Conservation (phyloP, 2,797 vertebrate species). For the Schizothorax lantsangensis region DNA sequence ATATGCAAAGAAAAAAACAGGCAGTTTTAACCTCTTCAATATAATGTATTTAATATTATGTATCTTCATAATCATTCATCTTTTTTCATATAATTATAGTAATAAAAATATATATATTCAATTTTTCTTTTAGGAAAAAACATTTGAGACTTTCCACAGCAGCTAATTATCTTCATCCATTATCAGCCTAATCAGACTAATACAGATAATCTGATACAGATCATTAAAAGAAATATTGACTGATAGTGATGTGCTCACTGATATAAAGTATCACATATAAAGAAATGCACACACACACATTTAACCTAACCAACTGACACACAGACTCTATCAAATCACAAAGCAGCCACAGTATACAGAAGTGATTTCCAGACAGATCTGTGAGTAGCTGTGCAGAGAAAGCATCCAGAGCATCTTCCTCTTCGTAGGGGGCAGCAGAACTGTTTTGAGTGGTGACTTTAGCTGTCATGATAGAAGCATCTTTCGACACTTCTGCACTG, state of each 20-base stretch:
- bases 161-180: background rate
- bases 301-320: background rate
- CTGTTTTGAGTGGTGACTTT: background rate
- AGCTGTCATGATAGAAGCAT: constrained; percentile 53
- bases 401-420: constrained; percentile 41
- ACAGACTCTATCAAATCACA: background rate
- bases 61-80: background rate
- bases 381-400: background rate
- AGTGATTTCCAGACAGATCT: background rate
- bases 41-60: no score
- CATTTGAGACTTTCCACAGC: background rate
- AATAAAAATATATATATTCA: no score
- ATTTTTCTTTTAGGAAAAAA: background rate
- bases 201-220: background rate
- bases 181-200: background rate
- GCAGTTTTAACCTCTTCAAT: no score
- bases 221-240: background rate
- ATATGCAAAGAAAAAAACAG: background rate
- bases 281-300: background rate
- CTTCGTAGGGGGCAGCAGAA: constrained; percentile 70
- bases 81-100: background rate
- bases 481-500: constrained; percentile 64
- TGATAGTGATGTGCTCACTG: background rate
- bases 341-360: background rate
- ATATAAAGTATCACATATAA: background rate